Base-by-base conservation (phyloP, 1,140 invertebrate species). In the Onthophagus taurus region DNA sequence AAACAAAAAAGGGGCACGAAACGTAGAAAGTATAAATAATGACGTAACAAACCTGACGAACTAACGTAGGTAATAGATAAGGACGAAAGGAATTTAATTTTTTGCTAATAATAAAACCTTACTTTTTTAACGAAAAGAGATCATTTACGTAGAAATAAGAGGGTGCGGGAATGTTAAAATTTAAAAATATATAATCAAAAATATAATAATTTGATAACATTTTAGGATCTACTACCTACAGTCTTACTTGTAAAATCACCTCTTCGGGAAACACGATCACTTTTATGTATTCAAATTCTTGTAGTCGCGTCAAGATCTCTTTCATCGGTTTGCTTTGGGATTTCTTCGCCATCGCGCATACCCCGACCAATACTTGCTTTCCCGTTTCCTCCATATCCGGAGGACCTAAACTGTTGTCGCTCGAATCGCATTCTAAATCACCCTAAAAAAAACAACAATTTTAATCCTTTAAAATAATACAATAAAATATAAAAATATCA, bases 281-380 rank as follows among this genome's bases (percentile, higher is more conserved):
- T 69, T 89, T 87, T 49, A 98, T 89, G 61, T 93, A 95, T 62
- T 96, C 89, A 67, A 97, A 98, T 64, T 97, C 91, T 55, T 92
- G 85, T 8, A 98, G 74, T 1, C 95, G 74, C 1, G 84, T 90
- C 12, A 99, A 73, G 58, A 99, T 99, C 68, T 97, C 94, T 63
- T 88, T 90, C 95, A 99, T 99, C 2, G 95, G 94, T 71, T 97
- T 97, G 38, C 93, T 97, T 55, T 92, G 85, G 2, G 92, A 93
- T 69, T 99, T 99, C 66, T 98, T 99, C 53, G 88, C 85, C 95
- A 98, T 98, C 29, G 95, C 92, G 74, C 95, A 98, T 47, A 98
- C 83, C 33, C 94, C 94, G 48, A 98, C 90, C 58, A 93, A 74
- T 38, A 98, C 90, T 58, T 92, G 84, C 60, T 87, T 86, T 19